Evolutionary conservation across 2,888 invertebrate species (phyloP).

Genomic region (Argyra leucocephala): DNA sequence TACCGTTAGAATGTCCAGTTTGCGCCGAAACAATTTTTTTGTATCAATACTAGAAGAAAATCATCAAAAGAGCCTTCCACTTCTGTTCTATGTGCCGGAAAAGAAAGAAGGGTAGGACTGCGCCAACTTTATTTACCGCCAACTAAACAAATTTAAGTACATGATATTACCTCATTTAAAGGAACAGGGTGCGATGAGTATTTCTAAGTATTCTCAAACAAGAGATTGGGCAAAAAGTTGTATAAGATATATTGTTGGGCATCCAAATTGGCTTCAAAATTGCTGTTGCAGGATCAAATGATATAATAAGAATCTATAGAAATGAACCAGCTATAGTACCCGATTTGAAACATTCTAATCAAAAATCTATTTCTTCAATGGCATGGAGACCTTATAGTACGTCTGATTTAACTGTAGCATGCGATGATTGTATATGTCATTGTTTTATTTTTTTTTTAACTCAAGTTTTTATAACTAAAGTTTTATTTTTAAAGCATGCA

Average conservation of each 20-base stretch:
- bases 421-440: constrained; percentile 72
- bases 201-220: constrained; percentile 44
- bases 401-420: constrained; percentile 79
- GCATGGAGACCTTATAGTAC: constrained; percentile 78
- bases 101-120: too few species aligned
- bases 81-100: too few species aligned
- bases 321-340: constrained; percentile 56
- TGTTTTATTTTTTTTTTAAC: constrained; percentile 83
- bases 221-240: constrained; percentile 54
- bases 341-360: constrained; percentile 31
- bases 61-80: too few species aligned
- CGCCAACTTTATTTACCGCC: too few species aligned
- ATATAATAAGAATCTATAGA: constrained; percentile 70
- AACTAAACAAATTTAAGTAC: constrained; percentile 48
- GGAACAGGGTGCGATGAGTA: constrained; percentile 39
- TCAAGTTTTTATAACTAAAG: constrained; percentile 72
- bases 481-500: constrained; percentile 57
- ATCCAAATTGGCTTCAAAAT: constrained; percentile 73
- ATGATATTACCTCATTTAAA: constrained; percentile 52
- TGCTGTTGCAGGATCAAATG: constrained; percentile 79
- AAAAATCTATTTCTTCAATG: constrained; percentile 66
- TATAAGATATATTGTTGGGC: constrained; percentile 76
- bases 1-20: too few species aligned
- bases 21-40: too few species aligned
- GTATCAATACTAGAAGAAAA: too few species aligned